Evolutionary conservation across 2,113 vertebrate species (phyloP), one percentile per base, ranked within the genome.

Genomic region (Arenaria interpres): DNA sequence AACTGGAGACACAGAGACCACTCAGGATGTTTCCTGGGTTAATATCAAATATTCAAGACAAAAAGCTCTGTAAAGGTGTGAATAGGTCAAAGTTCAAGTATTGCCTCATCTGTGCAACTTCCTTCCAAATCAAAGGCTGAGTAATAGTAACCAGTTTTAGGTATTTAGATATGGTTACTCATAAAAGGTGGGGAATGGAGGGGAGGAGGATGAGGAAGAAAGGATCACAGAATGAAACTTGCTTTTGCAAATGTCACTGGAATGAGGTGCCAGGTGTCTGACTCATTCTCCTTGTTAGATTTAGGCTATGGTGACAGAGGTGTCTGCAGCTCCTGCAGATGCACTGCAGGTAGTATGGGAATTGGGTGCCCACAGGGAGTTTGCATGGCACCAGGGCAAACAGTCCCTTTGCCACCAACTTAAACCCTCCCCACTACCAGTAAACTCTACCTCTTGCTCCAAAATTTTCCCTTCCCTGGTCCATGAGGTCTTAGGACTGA

Each of bases 121-220:
- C 86, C 80, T 94, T 74, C 51, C 57, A 78, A 93, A 46, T 39
- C 33, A 56, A 68, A 88, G 64, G 57, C 89, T 46, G 85, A 72
- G 89, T 74, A 80, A 88, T 76, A 71, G 59, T 28, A 74, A 33
- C 5, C 76, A 71, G 63, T 35, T 66, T 43, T 57, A 51, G 39
- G 76, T 51, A 46, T 76, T 90, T 80, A 89, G 72, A 77, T 80
- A 50, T 3, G 50, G 76, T 90, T 97, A 77, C 94, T 90, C 93
- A 84, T 2, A 14, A 5, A 33, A 96, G 90, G 96, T 0, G 10
- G 88, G 78, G 88, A 75, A 24, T 28, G 24, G 24, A 43, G 81
- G 50, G 77, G 27, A 54, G 93, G 79, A 63, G 82, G 67, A 22
- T 0, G 2, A 74, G 84, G 77, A 71, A 85, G 74, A 51, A 69